Base-by-base conservation (phyloP, 2,113 vertebrate genomes). In the Tenebrosternarchus preto region DNA sequence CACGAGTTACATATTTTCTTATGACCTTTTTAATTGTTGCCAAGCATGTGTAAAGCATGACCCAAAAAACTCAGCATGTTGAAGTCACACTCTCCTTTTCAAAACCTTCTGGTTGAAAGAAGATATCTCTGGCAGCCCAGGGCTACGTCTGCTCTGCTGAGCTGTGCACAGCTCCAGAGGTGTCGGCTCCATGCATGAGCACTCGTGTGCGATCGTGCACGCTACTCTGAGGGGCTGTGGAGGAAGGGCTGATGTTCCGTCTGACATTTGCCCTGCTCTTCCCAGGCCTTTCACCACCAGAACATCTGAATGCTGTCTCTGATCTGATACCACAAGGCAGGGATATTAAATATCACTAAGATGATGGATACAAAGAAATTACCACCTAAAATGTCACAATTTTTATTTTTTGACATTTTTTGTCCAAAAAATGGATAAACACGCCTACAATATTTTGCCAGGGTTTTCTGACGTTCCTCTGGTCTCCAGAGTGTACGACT, bases 251-350 rank as follows among this genome's bases (percentile, higher is more conserved):
- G 7, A 17, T 59, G 83, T 63, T 79, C 55, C 67, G 55, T 73
- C 56, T 73, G 63, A 85, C 66, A 80, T 39, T 11, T 22, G 17
- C 76, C 70, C 61, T 74, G 68, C 70, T 64, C 64, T 57, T 33
- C 57, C 46, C 46, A 63, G 33, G 63, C 82, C 67, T 6, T 67
- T 71, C 70, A 78, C 53, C 59, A 19, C 73, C 19, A 36, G 19
- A 82, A 83, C 43, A 66, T 71, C 77, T 79, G 60, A 25, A 84
- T 80, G 56, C 68, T 22, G n/a, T 16, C 20, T 25, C 53, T 27
- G 76, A 78, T 25, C 66, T 16, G 66, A 70, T 60, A 59, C 31
- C 53, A 59, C 1, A 11, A 70, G 22, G 17, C 19, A 20, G 7
- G 43, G n/a, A 70, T 27, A 7, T 2, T 39, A 78, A 12, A 57